A percentile compares a stretch with the other conserved stretches of the same genome.
These are phyloP conservation scores for Gnathonemus longibarbis DNA, from an alignment of 2,113 vertebrate species.

Conservation along the genomic window DNA sequence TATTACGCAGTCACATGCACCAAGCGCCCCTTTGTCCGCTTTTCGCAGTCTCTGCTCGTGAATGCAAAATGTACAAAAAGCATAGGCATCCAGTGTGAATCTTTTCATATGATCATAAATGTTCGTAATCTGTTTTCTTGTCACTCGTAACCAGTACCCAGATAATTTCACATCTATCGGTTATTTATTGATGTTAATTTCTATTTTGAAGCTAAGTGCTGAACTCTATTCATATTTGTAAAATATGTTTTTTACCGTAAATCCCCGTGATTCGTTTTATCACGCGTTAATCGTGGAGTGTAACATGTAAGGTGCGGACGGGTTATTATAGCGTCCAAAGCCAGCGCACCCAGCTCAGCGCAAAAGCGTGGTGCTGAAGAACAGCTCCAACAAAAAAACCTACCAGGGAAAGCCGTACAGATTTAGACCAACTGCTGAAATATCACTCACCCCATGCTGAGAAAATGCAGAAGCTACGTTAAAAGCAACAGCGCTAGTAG, in stretches of 20 bases:
- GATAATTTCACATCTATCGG: not conserved
- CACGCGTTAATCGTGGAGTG: not conserved
- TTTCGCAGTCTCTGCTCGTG: not conserved
- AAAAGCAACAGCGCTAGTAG: not conserved
- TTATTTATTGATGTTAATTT: not conserved
- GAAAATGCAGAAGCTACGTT: not conserved
- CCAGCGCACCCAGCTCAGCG: not conserved
- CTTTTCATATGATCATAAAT: not conserved
- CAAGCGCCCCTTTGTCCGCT: not conserved
- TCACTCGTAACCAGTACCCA: not conserved
- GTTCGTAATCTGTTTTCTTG: not conserved
- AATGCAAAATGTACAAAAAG: not conserved
- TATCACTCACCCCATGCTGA: not conserved
- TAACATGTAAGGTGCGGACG: not conserved
- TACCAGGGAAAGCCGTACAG: not conserved
- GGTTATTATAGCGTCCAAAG: not conserved
- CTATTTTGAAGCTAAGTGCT: not conserved
- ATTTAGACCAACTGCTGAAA: not conserved
- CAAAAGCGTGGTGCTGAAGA: constrained; percentile 18
- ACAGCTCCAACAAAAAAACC: constrained; percentile 7
- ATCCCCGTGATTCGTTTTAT: not conserved
- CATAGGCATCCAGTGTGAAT: not conserved
- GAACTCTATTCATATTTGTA: not conserved
- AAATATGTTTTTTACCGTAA: not conserved
- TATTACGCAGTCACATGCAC: not conserved